A percentile compares a stretch with the other conserved stretches of the same genome.
Evolutionary conservation across 1,140 invertebrate species (phyloP).

Genomic region (Stegodyphus mimosarum): DNA sequence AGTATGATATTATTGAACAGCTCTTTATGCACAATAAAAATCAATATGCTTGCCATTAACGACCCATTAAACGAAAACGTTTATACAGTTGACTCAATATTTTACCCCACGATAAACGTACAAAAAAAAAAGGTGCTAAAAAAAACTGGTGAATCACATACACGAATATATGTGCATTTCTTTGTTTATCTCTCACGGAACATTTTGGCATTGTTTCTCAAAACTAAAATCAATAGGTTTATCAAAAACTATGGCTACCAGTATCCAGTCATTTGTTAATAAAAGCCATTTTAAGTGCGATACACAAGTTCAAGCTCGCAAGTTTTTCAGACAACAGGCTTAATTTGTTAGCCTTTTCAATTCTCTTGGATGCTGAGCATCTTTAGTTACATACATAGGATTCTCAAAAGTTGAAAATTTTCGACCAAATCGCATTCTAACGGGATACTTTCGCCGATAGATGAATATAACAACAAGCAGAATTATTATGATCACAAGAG

Average conservation of each 20-base stretch:
- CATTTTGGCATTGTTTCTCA: background rate
- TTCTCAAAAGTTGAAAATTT: constrained; percentile 69
- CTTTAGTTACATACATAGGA: constrained; percentile 65
- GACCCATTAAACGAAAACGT: too few species aligned
- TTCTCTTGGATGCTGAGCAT: constrained; percentile 52
- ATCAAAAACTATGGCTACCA: constrained; percentile 23
- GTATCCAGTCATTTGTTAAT: background rate
- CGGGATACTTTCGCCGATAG: constrained; percentile 67
- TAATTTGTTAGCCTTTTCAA: constrained; percentile 42
- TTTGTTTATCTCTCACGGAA: background rate
- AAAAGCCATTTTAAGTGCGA: background rate
- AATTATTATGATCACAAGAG: constrained; percentile 14
- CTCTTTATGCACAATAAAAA: too few species aligned
- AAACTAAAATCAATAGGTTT: constrained; percentile 1
- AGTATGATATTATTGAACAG: too few species aligned
- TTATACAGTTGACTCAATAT: too few species aligned
- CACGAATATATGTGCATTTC: background rate
- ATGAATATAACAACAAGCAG: constrained; percentile 31
- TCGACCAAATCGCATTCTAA: constrained; percentile 66
- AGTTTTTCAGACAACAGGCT: background rate
- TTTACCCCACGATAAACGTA: too few species aligned
- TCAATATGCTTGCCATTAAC: too few species aligned
- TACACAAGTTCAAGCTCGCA: background rate
- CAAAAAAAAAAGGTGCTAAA: too few species aligned
- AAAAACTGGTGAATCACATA: background rate